Conservation (phyloP, 2,113 vertebrate species). For the Syngnathoides biaculeatus region DNA sequence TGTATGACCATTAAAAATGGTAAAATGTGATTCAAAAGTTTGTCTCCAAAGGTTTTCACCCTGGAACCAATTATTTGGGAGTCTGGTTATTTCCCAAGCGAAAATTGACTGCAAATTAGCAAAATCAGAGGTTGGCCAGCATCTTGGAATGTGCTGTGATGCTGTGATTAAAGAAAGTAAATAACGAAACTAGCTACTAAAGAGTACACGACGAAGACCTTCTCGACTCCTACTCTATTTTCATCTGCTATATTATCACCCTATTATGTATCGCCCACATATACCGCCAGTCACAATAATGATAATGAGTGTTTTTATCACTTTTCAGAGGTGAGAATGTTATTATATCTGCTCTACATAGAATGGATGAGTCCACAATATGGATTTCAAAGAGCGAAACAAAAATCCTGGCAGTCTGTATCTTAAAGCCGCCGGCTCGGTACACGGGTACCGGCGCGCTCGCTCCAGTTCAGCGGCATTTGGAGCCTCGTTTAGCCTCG, state of each 20-base stretch:
- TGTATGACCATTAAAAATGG: not conserved
- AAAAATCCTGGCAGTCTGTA: not conserved
- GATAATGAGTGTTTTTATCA: not conserved
- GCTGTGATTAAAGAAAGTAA: not conserved
- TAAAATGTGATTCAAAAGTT: too few relatives aligned
- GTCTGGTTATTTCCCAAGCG: too few relatives aligned
- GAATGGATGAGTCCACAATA: not conserved
- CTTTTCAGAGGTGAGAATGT: not conserved
- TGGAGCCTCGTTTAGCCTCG: conserved; percentile 19
- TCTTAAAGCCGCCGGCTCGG: conserved; percentile 2
- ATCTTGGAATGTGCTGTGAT: not conserved
- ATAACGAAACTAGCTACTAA: not conserved
- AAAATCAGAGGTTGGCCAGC: not conserved
- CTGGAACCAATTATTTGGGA: too few relatives aligned
- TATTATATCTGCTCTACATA: not conserved
- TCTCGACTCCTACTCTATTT: not conserved
- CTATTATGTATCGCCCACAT: not conserved
- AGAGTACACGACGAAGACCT: not conserved
- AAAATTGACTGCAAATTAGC: not conserved
- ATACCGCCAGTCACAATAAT: not conserved
- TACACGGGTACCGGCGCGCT: conserved; percentile 3
- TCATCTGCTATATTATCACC: not conserved
- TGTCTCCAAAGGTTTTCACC: too few relatives aligned
- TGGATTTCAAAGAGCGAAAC: not conserved
- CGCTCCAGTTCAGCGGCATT: conserved; percentile 30